phyloP scores from a whole-genome alignment of 2,888 invertebrate species.

The Cataglyphis altisquamis region DNA sequence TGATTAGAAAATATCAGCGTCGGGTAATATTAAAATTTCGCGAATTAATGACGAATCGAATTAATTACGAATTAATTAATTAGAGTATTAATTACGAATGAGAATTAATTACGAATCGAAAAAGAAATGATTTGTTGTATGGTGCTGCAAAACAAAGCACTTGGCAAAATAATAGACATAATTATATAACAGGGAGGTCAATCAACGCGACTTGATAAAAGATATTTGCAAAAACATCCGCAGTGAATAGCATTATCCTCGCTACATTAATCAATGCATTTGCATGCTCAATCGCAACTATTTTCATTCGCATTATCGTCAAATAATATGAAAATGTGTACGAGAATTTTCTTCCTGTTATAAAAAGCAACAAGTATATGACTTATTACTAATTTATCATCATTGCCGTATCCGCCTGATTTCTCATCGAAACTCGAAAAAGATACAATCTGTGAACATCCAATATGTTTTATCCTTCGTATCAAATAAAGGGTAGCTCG shows the following conservation, averaged over 20 bases:
- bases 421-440: not conserved
- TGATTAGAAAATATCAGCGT: not conserved
- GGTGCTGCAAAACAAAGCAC: not conserved
- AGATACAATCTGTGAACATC: not conserved
- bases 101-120: slow-evolving; percentile 8
- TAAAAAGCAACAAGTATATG: slow-evolving; percentile 8
- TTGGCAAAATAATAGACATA: slow-evolving; percentile 20
- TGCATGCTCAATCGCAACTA: slow-evolving; percentile 9
- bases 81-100: too few species aligned
- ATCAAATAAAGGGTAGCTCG: not conserved
- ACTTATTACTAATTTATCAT: slow-evolving; percentile 20
- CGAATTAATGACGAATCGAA: too few species aligned
- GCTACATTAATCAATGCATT: slow-evolving; percentile 9
- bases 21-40: not conserved
- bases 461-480: not conserved
- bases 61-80: not conserved
- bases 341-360: not conserved
- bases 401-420: not conserved
- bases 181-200: slow-evolving; percentile 25
- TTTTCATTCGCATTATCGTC: not conserved
- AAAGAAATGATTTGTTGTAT: not conserved
- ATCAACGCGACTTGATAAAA: slow-evolving; percentile 22
- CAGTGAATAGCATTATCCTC: not conserved
- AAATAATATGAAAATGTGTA: not conserved
- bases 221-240: not conserved